Evolutionary conservation across 1,140 invertebrate species (phyloP).

Genomic region (Agrypnia vestita): DNA sequence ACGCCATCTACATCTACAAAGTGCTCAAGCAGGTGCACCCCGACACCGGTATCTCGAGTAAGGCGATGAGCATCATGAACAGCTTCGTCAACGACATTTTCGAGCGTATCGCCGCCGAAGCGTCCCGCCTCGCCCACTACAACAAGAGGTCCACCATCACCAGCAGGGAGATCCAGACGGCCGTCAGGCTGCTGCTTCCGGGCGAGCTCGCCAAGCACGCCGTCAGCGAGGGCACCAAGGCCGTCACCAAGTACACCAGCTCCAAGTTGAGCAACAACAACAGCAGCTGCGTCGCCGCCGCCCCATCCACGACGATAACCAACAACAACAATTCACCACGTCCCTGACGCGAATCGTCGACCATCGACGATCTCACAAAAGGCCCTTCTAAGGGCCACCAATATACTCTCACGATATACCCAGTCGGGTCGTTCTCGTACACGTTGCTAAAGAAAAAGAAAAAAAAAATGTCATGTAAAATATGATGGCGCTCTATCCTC

Average conservation of each 20-base stretch:
- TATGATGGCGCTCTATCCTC: too few species aligned
- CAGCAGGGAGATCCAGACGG: conserved; percentile 73
- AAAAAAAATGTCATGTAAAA: background rate
- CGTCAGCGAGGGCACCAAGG: conserved; percentile 76
- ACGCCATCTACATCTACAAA: conserved; percentile 83
- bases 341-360: too few species aligned
- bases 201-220: conserved; percentile 77
- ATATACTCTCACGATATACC: background rate
- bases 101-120: conserved; percentile 77
- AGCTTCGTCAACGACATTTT: conserved; percentile 76
- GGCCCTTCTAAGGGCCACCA: conserved; percentile 52
- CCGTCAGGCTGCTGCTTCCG: conserved; percentile 73
- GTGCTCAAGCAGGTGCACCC: conserved; percentile 73
- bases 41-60: conserved; percentile 73
- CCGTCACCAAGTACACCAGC: conserved; percentile 75
- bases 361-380: conserved; percentile 62
- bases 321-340: too few species aligned
- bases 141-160: conserved; percentile 79
- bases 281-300: too few species aligned
- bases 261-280: conserved; percentile 71
- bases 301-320: conserved; percentile 66
- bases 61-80: conserved; percentile 80
- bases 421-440: too few species aligned
- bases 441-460: too few species aligned
- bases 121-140: conserved; percentile 79